phyloP scores from a whole-genome alignment of 1,140 invertebrate species.

The Drosophila truncata region DNA sequence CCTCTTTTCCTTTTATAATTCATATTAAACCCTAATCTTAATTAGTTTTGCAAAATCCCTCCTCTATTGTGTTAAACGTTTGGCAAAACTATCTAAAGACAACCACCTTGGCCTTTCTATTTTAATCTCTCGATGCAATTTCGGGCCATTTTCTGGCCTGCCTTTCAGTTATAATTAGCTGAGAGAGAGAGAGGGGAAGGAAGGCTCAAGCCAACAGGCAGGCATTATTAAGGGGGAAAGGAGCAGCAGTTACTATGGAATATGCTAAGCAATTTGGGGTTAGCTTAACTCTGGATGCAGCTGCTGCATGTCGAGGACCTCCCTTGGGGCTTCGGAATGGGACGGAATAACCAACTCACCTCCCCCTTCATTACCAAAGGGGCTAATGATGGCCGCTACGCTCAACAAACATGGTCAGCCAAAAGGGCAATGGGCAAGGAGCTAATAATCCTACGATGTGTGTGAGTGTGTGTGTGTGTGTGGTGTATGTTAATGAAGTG shows the following conservation, averaged over 20 bases:
- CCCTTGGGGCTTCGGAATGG: too few species aligned
- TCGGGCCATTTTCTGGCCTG: not conserved
- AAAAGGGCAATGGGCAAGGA: slow-evolving; percentile 48
- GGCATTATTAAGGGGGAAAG: slow-evolving; percentile 14
- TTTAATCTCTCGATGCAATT: slow-evolving; percentile 5
- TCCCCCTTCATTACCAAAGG: slow-evolving; percentile 28
- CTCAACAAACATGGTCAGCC: slow-evolving; percentile 30
- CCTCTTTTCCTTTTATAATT: too few species aligned
- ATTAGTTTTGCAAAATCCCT: not conserved
- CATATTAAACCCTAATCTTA: too few species aligned
- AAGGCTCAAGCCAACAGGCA: not conserved
- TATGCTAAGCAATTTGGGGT: slow-evolving; percentile 51
- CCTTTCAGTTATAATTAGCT: slow-evolving; percentile 12
- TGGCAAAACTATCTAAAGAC: not conserved
- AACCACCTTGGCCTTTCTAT: not conserved
- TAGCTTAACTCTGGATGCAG: slow-evolving; percentile 3
- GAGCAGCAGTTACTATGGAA: not conserved
- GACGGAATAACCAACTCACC: not conserved
- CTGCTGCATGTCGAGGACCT: slow-evolving; percentile 9
- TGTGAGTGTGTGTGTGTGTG: not conserved
- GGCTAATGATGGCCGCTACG: slow-evolving; percentile 36
- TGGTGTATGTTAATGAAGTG: slow-evolving; percentile 67
- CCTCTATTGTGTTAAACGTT: slow-evolving; percentile 4
- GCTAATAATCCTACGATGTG: slow-evolving; percentile 47
- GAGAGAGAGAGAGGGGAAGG: not conserved